Evolutionary conservation across 2,888 invertebrate genomes (phyloP), one percentile per base, ranked within the genome.

Genomic region (Polydrusus tereticollis): DNA sequence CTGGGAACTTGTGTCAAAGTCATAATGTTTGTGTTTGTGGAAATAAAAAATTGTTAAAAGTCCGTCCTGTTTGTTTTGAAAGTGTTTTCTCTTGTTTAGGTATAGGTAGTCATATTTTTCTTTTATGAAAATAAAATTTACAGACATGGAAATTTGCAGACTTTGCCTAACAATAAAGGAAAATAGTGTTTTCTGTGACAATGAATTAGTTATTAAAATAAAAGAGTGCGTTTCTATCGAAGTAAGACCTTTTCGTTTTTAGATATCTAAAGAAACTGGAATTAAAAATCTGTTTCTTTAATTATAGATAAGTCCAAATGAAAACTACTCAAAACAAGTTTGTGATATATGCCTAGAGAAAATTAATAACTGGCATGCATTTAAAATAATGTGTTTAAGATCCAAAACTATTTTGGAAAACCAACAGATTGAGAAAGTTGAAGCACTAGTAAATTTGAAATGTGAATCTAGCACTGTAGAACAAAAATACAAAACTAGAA

Each of bases 371-470:
- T 69, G 69, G 69, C 14, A 60, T 10, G 57, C 18, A 18, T 69
- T 69, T 18, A 69, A 69, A 69, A 33, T 18, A 1, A 63, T 63
- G 57, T 69, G 69, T 57, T 63, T 63, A 20, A 20, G 14, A 36
- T 64, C 64, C 16, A 52, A 47, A 29, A n/a, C 21, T 33, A 23
- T 33, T 50, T 50, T 64, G 26, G 52, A 64, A 50, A 33, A 50
- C 23, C 8, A 52, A 20, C 47, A 43, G 16, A 14, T 16, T 12
- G 16, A 29, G 16, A 33, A 18, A 1, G 8, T 29, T 12, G 21
- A 7, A 0, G 7, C 1, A 26, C 10, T 23, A 0, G n/a, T 21
- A 3, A 14, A 43, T 36, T 14, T 10, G 2, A 20, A 23, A 16
- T 21, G 0, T 38, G 14, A 20, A 12, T 0, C 0, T 20, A 38